Conservation (phyloP, 2,797 vertebrate species). For the Enteromius fasciolatus region DNA sequence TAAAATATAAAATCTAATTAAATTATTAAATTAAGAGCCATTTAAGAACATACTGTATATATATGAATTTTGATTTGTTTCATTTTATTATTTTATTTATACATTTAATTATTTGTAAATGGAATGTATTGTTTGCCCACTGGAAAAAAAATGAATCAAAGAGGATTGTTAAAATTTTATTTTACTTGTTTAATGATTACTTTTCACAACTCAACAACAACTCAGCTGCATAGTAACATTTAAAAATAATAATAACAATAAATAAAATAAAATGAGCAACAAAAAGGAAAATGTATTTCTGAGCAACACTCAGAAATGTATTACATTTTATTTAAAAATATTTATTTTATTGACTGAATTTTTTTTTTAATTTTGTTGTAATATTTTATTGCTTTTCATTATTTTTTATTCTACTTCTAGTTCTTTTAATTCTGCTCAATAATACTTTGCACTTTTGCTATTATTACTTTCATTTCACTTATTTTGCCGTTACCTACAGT, state of each 20-base stretch:
- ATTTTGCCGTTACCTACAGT: not conserved
- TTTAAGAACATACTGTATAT: too few relatives aligned
- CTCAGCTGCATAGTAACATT: not conserved
- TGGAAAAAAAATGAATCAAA: too few relatives aligned
- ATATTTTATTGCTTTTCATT: not conserved
- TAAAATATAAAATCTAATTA: not conserved
- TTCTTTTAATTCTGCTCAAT: not conserved
- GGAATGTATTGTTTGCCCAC: not conserved
- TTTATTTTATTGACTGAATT: not conserved
- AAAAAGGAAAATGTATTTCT: too few relatives aligned
- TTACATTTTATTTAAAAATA: not conserved
- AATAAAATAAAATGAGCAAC: not conserved
- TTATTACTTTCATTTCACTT: not conserved
- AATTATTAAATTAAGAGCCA: not conserved
- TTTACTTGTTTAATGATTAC: not conserved
- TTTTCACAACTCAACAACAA: not conserved
- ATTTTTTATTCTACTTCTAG: not conserved
- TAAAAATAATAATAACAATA: not conserved
- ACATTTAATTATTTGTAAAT: too few relatives aligned
- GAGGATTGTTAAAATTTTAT: not conserved
- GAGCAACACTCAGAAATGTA: not conserved
- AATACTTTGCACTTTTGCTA: not conserved
- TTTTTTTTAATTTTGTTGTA: not conserved
- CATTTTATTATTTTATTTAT: not conserved
- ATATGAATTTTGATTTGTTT: too few relatives aligned